These are phyloP conservation scores for Asteroscopus sphinx DNA, from an alignment of 2,888 invertebrate species.

Conservation along the genomic window DNA sequence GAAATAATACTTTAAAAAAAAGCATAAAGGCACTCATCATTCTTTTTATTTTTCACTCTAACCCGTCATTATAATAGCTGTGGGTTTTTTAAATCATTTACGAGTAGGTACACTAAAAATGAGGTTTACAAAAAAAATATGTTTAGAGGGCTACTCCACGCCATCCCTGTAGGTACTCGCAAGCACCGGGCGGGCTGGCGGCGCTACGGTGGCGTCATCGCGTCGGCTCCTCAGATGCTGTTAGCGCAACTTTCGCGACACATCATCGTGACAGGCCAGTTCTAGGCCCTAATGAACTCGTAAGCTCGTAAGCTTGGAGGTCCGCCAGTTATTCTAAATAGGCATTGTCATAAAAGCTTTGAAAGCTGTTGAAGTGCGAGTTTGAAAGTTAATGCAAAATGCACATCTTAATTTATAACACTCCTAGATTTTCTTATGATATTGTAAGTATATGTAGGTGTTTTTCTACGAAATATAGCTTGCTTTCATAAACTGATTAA, in stretches of 20 bases:
- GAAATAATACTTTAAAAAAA: no score
- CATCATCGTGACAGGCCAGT: conserved; percentile 63
- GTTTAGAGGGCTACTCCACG: conserved; percentile 9
- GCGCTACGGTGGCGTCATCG: conserved; percentile 61
- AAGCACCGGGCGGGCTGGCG: conserved; percentile 17
- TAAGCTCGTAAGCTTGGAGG: conserved; percentile 10
- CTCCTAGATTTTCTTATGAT: no score
- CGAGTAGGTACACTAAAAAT: no score
- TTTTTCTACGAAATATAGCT: no score
- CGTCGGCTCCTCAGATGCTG: conserved; percentile 69
- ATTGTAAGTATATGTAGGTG: not conserved
- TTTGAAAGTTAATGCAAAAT: no score
- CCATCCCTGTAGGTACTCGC: conserved; percentile 3
- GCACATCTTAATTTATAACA: no score
- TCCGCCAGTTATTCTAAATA: conserved; percentile 29
- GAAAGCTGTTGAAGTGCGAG: no score
- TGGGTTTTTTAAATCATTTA: no score
- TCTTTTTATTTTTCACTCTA: no score
- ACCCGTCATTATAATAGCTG: no score
- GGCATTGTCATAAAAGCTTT: not conserved
- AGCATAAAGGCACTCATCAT: no score
- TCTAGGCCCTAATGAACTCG: conserved; percentile 51
- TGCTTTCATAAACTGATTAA: no score
- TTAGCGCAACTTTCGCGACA: conserved; percentile 65
- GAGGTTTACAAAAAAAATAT: not conserved